These are phyloP conservation scores for Anarhynchus alexandrinus DNA, from an alignment of 2,113 vertebrate genomes.

Conservation along the genomic window DNA sequence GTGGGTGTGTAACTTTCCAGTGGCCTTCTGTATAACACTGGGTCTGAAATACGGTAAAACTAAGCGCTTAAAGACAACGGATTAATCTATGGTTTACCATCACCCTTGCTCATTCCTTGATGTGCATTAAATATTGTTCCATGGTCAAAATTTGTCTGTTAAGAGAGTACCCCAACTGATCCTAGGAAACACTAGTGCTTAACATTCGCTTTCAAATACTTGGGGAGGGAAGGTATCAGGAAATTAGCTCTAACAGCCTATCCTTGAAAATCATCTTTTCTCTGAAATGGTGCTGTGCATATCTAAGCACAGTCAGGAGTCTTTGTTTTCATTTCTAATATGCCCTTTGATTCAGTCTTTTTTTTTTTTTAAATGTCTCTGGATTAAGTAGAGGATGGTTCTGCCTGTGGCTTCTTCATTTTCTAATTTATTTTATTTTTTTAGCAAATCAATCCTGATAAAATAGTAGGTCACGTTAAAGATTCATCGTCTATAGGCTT, in stretches of 20 bases:
- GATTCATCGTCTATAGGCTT: conserved; percentile 20
- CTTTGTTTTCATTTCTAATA: neutral
- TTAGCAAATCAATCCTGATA: neutral
- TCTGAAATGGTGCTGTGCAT: neutral
- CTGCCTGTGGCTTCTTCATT: neutral
- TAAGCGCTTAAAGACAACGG: fast-evolving
- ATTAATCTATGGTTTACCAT: neutral
- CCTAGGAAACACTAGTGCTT: neutral
- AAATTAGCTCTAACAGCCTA: neutral
- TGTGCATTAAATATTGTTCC: neutral
- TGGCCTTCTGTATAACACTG: neutral
- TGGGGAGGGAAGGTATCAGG: neutral
- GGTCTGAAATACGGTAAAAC: neutral
- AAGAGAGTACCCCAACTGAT: neutral
- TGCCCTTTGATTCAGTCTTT: neutral
- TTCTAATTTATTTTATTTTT: neutral
- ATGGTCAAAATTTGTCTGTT: neutral
- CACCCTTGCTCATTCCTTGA: neutral
- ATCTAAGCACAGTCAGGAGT: neutral
- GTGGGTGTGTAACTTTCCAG: neutral
- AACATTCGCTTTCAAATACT: neutral
- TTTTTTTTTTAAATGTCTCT: neutral
- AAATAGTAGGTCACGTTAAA: conserved; percentile 1
- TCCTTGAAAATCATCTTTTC: neutral
- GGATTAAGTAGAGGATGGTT: neutral